These are phyloP conservation scores for Lethrus apterus DNA, from an alignment of 1,140 invertebrate species.

Conservation along the genomic window DNA sequence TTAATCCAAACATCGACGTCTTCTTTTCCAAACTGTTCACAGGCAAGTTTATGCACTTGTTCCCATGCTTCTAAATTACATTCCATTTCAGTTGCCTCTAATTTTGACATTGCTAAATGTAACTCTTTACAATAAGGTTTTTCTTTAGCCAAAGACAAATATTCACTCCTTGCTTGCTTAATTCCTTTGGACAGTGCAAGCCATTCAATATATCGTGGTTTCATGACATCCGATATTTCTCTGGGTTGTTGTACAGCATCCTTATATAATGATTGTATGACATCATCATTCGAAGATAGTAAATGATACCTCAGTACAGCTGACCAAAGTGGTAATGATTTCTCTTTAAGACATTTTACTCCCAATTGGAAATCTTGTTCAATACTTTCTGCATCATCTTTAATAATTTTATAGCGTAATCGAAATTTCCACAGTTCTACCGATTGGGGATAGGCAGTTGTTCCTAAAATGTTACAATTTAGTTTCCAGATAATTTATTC, in stretches of 20 bases:
- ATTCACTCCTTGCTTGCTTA: constrained; percentile 8
- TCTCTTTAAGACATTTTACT: constrained; percentile 20
- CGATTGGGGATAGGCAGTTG: constrained; percentile 17
- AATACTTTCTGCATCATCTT: constrained; percentile 18
- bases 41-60: constrained; percentile 42
- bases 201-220: constrained; percentile 29
- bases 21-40: constrained; percentile 46
- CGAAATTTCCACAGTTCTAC: constrained; percentile 25
- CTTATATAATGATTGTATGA: constrained; percentile 19
- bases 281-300: constrained; percentile 16
- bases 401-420: constrained; percentile 19
- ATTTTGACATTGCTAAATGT: constrained; percentile 24
- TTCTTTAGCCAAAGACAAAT: background rate
- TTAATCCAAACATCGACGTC: constrained; percentile 52
- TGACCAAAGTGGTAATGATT: constrained; percentile 23
- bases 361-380: constrained; percentile 22
- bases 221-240: constrained; percentile 23
- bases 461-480: constrained; percentile 17
- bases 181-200: constrained; percentile 22
- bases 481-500: background rate
- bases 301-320: constrained; percentile 22
- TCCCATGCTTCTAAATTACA: constrained; percentile 38
- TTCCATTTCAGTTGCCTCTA: constrained; percentile 44
- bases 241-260: constrained; percentile 21
- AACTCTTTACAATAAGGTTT: constrained; percentile 22